phyloP scores from a whole-genome alignment of 2,113 vertebrate genomes.

The Gymnorhina tibicen region DNA sequence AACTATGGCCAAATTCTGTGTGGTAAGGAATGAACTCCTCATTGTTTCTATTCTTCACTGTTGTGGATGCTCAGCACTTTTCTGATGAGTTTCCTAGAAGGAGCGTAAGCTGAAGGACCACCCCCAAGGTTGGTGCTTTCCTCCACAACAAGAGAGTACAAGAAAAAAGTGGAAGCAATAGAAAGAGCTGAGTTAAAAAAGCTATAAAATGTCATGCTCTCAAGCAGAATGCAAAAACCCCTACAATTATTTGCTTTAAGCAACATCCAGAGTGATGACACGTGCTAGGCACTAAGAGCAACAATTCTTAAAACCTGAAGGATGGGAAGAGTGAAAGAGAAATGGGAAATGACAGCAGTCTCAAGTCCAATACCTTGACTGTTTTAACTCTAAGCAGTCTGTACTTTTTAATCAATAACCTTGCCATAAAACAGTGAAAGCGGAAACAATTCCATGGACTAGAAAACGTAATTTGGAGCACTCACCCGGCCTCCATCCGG shows the following conservation, averaged over 20 bases:
- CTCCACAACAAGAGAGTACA: not conserved
- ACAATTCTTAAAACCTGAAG: not conserved
- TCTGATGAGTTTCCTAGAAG: not conserved
- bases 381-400: not conserved
- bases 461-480: not conserved
- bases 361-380: not conserved
- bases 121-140: not conserved
- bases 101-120: not conserved
- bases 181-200: not conserved
- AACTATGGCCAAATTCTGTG: not conserved
- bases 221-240: not conserved
- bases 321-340: not conserved
- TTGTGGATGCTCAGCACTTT: not conserved
- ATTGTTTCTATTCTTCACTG: not conserved
- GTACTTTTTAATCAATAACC: not conserved
- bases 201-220: not conserved
- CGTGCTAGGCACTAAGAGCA: not conserved
- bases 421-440: not conserved
- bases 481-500: constrained; percentile 63
- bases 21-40: not conserved
- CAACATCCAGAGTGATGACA: not conserved
- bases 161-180: not conserved
- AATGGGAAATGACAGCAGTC: not conserved
- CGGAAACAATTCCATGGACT: not conserved
- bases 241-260: not conserved